phyloP scores from a whole-genome alignment of 2,888 invertebrate genomes.

The Clepsis dumicolana region DNA sequence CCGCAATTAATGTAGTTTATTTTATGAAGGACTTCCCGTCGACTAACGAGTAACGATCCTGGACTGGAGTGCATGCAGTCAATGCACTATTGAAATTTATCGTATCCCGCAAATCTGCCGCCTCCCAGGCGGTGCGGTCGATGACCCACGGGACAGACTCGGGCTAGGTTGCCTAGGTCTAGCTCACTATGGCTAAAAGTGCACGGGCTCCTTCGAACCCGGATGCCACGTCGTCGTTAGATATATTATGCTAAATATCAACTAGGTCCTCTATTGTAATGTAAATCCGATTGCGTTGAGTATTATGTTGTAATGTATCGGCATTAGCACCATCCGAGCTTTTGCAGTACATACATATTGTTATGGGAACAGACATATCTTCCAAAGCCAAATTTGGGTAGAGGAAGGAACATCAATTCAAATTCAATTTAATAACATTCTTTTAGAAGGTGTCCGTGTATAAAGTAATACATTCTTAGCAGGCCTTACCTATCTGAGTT shows the following conservation, averaged over 20 bases:
- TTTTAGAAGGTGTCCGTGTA: too few species aligned
- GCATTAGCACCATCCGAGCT: conserved; percentile 33
- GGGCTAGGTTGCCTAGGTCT: conserved; percentile 77
- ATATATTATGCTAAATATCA: conserved; percentile 46
- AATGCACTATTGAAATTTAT: conserved; percentile 84
- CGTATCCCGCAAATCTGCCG: conserved; percentile 82
- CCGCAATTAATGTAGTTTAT: conserved; percentile 50
- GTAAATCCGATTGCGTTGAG: conserved; percentile 26
- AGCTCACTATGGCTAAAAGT: conserved; percentile 63
- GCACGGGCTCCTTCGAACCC: conserved; percentile 72
- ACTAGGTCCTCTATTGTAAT: conserved; percentile 43
- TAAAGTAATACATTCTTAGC: too few species aligned
- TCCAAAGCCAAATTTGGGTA: not conserved
- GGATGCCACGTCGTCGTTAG: conserved; percentile 56
- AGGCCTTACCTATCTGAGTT: too few species aligned
- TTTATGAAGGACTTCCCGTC: conserved; percentile 49
- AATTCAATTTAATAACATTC: too few species aligned
- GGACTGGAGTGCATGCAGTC: conserved; percentile 67
- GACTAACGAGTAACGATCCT: conserved; percentile 60
- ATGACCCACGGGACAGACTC: conserved; percentile 70
- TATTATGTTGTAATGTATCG: conserved; percentile 8
- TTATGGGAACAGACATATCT: not conserved
- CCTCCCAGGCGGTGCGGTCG: conserved; percentile 72
- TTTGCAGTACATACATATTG: conserved; percentile 6
- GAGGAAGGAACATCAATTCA: too few species aligned